phyloP scores from a whole-genome alignment of 2,113 vertebrate species.

The Chelonoidis abingdonii region DNA sequence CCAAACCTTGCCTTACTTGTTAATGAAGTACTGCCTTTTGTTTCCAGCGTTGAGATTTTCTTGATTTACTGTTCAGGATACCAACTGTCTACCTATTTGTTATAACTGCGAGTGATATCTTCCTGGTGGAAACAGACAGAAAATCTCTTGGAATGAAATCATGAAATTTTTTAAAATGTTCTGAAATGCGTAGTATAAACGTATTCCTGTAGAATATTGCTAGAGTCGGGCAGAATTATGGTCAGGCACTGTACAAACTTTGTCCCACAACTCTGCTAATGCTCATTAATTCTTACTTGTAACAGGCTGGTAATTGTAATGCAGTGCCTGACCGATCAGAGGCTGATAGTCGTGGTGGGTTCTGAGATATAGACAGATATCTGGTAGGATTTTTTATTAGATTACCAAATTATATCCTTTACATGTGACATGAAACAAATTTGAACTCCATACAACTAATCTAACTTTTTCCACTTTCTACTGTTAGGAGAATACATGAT shows the following conservation, averaged over 20 bases:
- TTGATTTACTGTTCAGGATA: neutral
- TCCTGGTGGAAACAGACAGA: neutral
- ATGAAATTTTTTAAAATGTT: neutral
- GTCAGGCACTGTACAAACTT: neutral
- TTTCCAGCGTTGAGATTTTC: neutral
- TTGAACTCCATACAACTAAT: neutral
- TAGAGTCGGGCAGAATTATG: neutral
- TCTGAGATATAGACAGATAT: neutral
- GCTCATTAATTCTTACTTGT: neutral
- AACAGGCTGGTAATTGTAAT: neutral
- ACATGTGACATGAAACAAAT: neutral
- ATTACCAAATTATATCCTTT: neutral
- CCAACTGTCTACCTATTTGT: neutral
- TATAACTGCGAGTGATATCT: neutral
- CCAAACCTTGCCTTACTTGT: neutral
- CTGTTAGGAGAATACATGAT: neutral
- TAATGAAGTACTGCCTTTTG: neutral
- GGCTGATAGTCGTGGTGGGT: neutral
- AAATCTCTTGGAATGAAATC: neutral
- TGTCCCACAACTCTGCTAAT: neutral
- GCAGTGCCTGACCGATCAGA: neutral
- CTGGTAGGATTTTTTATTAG: neutral
- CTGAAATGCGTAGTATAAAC: neutral
- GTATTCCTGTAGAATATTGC: neutral
- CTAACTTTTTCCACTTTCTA: neutral